These are phyloP conservation scores for Odontomachus brunneus DNA, from an alignment of 1,140 invertebrate genomes.

Conservation along the genomic window DNA sequence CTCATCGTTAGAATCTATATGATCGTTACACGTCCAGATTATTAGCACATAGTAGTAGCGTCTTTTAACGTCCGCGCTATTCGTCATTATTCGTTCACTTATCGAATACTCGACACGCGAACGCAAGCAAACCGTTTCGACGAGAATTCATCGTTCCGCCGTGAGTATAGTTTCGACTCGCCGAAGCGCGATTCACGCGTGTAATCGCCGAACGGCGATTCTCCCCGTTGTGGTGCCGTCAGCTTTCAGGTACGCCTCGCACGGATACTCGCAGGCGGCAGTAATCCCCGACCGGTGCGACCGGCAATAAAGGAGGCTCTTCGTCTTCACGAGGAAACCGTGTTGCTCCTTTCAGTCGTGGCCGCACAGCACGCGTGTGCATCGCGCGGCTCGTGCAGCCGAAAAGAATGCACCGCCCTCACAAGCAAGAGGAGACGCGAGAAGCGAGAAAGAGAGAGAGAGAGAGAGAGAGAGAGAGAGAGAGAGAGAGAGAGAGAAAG, in stretches of 20 bases:
- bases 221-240: background rate
- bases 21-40: no score
- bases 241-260: no score
- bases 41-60: no score
- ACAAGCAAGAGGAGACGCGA: background rate
- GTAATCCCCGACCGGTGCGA: constrained; percentile 6
- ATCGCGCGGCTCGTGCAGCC: background rate
- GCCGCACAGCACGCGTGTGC: background rate
- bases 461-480: no score
- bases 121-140: no score
- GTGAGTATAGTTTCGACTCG: background rate
- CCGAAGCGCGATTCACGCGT: constrained; percentile 3
- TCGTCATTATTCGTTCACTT: no score
- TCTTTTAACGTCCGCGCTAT: no score
- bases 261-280: background rate
- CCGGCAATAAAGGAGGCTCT: background rate
- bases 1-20: no score
- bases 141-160: no score
- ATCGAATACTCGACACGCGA: no score
- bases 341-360: constrained; percentile 23
- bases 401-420: constrained; percentile 10
- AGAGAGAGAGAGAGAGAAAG: no score
- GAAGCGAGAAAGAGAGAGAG: no score
- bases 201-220: background rate
- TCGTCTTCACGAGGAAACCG: background rate